Percentiles rank a stretch among this genome's conserved stretches.
Evolutionary conservation across 2,888 invertebrate species (phyloP).

Genomic region (Oscheius sp.): DNA sequence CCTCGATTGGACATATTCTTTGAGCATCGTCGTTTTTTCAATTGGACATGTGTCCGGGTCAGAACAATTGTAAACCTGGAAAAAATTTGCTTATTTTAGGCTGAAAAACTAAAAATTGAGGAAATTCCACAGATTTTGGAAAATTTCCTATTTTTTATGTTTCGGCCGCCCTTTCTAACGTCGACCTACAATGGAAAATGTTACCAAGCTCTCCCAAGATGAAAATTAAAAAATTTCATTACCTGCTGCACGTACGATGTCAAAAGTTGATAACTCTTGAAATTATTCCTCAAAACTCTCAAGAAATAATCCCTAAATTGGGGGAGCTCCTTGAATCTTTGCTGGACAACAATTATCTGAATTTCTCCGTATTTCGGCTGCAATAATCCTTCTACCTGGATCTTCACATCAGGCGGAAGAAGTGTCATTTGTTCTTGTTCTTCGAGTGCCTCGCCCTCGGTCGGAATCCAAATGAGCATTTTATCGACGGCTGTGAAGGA

Average conservation of each 20-base stretch:
- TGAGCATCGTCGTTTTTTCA: conserved; percentile 48
- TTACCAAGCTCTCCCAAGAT: neutral
- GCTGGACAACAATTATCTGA: conserved; percentile 54
- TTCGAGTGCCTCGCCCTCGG: conserved; percentile 58
- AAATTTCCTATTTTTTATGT: neutral
- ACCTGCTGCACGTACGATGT: conserved; percentile 71
- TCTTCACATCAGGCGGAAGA: conserved; percentile 47
- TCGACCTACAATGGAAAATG: neutral
- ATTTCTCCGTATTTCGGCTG: neutral
- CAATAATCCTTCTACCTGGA: too few species aligned
- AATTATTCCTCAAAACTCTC: conserved; percentile 69
- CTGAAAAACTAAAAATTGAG: too few species aligned
- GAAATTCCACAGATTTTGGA: neutral
- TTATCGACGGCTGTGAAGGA: conserved; percentile 53
- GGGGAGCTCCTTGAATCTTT: conserved; percentile 59
- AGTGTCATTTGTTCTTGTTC: conserved; percentile 49
- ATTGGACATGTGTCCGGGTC: conserved; percentile 46
- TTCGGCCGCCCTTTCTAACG: neutral
- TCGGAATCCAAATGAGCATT: conserved; percentile 61
- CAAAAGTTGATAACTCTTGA: conserved; percentile 68
- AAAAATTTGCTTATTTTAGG: too few species aligned
- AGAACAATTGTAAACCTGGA: conserved; percentile 56
- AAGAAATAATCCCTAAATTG: conserved; percentile 71
- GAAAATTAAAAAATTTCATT: neutral
- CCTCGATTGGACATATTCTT: conserved; percentile 52